Percentiles rank a stretch among this genome's conserved stretches.
These are phyloP conservation scores for Sarcophaga rosellei DNA, from an alignment of 2,888 invertebrate species.

Conservation along the genomic window DNA sequence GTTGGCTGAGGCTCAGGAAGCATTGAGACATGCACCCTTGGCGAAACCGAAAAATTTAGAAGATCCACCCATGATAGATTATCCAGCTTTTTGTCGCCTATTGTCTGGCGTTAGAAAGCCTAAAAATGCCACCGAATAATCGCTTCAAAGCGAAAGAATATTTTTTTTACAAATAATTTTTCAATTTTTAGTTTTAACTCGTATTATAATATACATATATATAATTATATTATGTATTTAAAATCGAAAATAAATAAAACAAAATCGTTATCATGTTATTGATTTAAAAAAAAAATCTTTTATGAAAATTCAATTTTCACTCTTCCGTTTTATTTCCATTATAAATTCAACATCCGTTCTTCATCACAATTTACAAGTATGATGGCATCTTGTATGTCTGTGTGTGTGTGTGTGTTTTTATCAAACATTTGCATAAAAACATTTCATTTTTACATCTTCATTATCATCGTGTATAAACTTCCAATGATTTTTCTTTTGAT, in stretches of 20 bases:
- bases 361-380: not conserved
- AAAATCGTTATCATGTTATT: constrained; percentile 48
- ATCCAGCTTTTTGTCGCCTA: constrained; percentile 84
- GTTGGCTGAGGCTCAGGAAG: constrained; percentile 84
- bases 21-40: constrained; percentile 85
- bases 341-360: constrained; percentile 47
- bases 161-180: constrained; percentile 18
- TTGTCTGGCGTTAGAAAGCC: constrained; percentile 84
- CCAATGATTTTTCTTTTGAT: constrained; percentile 3
- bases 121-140: constrained; percentile 68
- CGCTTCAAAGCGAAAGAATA: not conserved
- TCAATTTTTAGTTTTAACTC: constrained; percentile 32
- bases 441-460: constrained; percentile 13
- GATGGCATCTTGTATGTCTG: not conserved
- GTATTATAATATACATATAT: too few relatives aligned
- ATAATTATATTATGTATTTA: constrained; percentile 33
- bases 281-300: constrained; percentile 35
- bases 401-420: constrained; percentile 23
- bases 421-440: not conserved
- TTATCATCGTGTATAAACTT: constrained; percentile 19
- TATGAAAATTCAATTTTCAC: constrained; percentile 35
- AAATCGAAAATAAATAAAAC: constrained; percentile 6
- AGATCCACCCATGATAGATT: constrained; percentile 84
- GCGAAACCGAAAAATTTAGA: constrained; percentile 82
- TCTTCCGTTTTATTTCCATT: constrained; percentile 52